Percentiles rank a stretch among this genome's conserved stretches.
phyloP scores from a whole-genome alignment of 2,113 vertebrate genomes.

The Hepsetus odoe region DNA sequence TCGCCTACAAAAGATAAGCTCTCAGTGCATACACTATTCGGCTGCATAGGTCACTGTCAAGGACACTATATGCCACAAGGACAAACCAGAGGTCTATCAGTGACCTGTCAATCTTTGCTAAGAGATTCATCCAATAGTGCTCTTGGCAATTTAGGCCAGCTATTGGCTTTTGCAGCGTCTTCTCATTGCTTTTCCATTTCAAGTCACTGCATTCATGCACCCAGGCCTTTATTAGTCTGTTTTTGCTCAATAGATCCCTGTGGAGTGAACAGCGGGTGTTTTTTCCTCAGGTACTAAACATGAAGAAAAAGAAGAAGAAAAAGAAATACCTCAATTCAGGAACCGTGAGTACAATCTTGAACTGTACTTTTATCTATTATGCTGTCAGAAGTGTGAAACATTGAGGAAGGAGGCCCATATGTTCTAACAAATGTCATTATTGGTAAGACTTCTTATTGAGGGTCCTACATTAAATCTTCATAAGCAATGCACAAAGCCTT shows the following conservation, averaged over 20 bases:
- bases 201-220: background rate
- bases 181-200: background rate
- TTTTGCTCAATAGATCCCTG: slow-evolving; percentile 36
- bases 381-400: background rate
- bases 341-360: slow-evolving; percentile 84
- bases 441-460: slow-evolving; percentile 58
- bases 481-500: slow-evolving; percentile 54
- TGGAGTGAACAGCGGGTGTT: slow-evolving; percentile 44
- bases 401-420: background rate
- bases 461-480: slow-evolving; percentile 55
- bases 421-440: slow-evolving; percentile 47
- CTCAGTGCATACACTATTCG: background rate
- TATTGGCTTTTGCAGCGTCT: background rate
- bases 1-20: background rate
- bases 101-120: background rate
- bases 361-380: too few relatives aligned
- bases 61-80: background rate
- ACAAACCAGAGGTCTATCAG: slow-evolving; percentile 1
- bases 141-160: background rate
- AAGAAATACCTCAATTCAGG: slow-evolving; percentile 98
- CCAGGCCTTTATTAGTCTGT: background rate
- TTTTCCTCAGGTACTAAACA: slow-evolving; percentile 90
- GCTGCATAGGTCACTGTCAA: background rate
- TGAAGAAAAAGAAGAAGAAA: slow-evolving; percentile 98
- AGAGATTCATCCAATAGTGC: background rate